Base-by-base conservation (phyloP, 1,140 invertebrate species). In the Bombus confusus region DNA sequence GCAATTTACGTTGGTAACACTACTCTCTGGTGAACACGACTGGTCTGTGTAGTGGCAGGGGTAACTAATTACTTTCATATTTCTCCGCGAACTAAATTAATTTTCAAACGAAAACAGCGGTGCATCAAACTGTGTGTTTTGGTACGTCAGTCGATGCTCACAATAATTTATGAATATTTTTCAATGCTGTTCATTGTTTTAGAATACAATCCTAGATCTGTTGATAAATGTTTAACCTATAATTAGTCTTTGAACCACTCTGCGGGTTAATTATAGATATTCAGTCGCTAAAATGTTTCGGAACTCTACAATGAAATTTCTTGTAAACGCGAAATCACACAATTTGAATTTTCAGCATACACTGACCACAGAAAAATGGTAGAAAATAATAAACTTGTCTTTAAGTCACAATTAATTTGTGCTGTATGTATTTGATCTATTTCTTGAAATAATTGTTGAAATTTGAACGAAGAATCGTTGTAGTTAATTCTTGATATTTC, bases 1-100 rank as follows among this genome's bases (percentile, higher is more conserved):
- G 75, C 37, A 25, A 15, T 41, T 62, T 25, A 64, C 18, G 66
- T 10, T 43, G 13, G 34, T 34, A 74, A 9, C 37, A 74, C 34
- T 62, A 39, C 28, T 64, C 68, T 34, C 22, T 15, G 15, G n/a
- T 43, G 69, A 80, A 34, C 78, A 39, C 64, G 37, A 22, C 34
- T 18, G 34, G 12, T 28, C 41, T n/a, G 3, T 31, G 22, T 39
- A 37, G 13, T 62, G 57, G 41, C 52, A 34, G 25, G 1, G 41
- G 59, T 74, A 71, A 85, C 59, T 85, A 85, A 85, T 85, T 85
- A 66, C 69, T 85, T 81, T 80, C 78, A 85, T 85, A 80, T 85
- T 75, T 85, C 84, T 73, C 25, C 59, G 41, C 12, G 52, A 41
- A 31, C 37, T 43, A 80, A 85, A 85, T 80, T 74, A 68, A 85